A percentile compares a stretch with the other conserved stretches of the same genome.
Evolutionary conservation across 2,113 vertebrate genomes (phyloP).

Genomic region (Salvelinus fontinalis): DNA sequence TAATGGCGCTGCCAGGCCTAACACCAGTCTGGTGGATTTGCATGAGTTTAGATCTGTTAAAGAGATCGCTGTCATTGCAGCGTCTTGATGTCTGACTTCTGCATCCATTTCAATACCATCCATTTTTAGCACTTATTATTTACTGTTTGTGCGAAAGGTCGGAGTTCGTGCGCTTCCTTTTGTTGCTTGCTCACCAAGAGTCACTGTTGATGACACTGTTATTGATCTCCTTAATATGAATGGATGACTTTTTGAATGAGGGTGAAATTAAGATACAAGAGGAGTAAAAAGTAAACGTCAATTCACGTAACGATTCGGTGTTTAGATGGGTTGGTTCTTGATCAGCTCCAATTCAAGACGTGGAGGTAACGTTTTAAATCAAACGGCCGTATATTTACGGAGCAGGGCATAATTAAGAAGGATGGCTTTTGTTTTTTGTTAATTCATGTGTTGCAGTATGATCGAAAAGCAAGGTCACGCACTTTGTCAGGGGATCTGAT

Average conservation of each 20-base stretch:
- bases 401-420: slow-evolving; percentile 68
- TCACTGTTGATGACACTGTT: slow-evolving; percentile 64
- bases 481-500: not conserved
- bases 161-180: slow-evolving; percentile 11
- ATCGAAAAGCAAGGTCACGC: slow-evolving; percentile 57
- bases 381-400: slow-evolving; percentile 70
- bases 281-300: slow-evolving; percentile 71
- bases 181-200: slow-evolving; percentile 43
- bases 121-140: slow-evolving; percentile 14
- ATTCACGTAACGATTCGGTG: slow-evolving; percentile 68
- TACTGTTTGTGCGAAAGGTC: slow-evolving; percentile 11
- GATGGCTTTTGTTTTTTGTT: slow-evolving; percentile 65
- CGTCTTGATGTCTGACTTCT: slow-evolving; percentile 66
- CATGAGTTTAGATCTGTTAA: slow-evolving; percentile 82
- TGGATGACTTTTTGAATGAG: slow-evolving; percentile 71
- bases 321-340: slow-evolving; percentile 60
- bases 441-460: slow-evolving; percentile 62
- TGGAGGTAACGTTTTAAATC: slow-evolving; percentile 48
- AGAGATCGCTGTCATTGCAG: slow-evolving; percentile 69
- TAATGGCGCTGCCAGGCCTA: slow-evolving; percentile 90
- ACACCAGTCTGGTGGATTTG: slow-evolving; percentile 81
- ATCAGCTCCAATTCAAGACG: slow-evolving; percentile 57
- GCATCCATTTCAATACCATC: slow-evolving; percentile 32
- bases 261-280: slow-evolving; percentile 75
- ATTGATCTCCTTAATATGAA: slow-evolving; percentile 72